phyloP scores from a whole-genome alignment of 2,797 vertebrate genomes.

The Myotis daubentonii region DNA sequence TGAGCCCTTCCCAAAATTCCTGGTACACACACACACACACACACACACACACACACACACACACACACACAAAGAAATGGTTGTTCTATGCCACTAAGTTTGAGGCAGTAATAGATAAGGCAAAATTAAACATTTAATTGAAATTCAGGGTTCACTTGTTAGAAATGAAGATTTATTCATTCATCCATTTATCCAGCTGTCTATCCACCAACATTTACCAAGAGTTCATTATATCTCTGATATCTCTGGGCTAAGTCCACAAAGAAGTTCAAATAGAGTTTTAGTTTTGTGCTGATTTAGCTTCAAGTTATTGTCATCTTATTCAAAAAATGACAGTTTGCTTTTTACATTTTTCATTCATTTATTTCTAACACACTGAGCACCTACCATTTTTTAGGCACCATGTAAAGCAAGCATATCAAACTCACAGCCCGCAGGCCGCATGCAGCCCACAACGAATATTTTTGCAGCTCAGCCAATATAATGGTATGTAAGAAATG shows the following conservation, averaged over 20 bases:
- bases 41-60: too few relatives aligned
- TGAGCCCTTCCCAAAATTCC: not conserved
- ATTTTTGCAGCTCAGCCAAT: too few relatives aligned
- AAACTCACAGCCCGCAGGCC: too few relatives aligned
- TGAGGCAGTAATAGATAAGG: not conserved
- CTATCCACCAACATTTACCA: not conserved
- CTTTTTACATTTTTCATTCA: not conserved
- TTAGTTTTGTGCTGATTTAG: not conserved
- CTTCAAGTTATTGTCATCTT: not conserved
- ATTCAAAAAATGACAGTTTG: not conserved
- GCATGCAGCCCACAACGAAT: too few relatives aligned
- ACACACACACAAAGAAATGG: too few relatives aligned
- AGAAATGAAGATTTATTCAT: conserved; percentile 3
- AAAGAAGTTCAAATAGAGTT: not conserved
- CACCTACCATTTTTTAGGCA: not conserved
- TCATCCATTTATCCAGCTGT: not conserved
- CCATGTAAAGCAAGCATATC: not conserved
- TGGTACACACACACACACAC: not conserved
- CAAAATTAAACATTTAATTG: not conserved
- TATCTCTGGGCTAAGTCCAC: not conserved
- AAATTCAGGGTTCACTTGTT: conserved; percentile 1
- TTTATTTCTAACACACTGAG: not conserved
- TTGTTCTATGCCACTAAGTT: not conserved
- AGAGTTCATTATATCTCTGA: not conserved
- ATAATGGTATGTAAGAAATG: too few relatives aligned